Base-by-base conservation (phyloP, 2,888 invertebrate species). In the Pemphredon lugubris region DNA sequence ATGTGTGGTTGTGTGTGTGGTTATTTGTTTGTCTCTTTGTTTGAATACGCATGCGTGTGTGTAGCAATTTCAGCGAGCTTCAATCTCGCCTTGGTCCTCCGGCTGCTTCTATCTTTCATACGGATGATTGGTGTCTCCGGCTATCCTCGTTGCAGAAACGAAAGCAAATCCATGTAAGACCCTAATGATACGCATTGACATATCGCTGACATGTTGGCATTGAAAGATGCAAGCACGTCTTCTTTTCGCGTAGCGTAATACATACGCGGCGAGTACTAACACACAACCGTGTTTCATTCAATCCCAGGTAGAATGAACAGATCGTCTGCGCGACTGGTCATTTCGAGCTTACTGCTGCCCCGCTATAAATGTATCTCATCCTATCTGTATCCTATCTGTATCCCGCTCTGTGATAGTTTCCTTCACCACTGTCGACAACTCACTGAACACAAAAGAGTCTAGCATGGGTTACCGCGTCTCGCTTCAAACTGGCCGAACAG, bases 31-130 rank as follows among this genome's bases (percentile, higher is more conserved):
- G 26, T 26, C 3, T 26, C 26, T 26, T 26, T 57, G 16, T 34
- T 34, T 34, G n/a, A n/a, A n/a, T n/a, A n/a, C n/a, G n/a, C n/a
- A n/a, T n/a, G n/a, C n/a, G n/a, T n/a, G n/a, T 37, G n/a, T 37
- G 21, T 32, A 57, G 47, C 57, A 66, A 48, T 68, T 63, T 59
- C 63, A 67, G 71, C 68, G 61, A 72, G 48, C 32, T 60, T 54
- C 45, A 32, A 53, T 58, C 69, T 81, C 75, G 76, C 73, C 69
- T 84, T 82, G 82, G 84, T 84, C 82, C 84, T 83, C 80, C 78
- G 73, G 44, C 44, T 75, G 39, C 26, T 61, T 42, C 13, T 34
- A 7, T 50, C 23, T 42, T 47, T 47, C 37, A 21, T 20, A 14
- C 39, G 37, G 67, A 51, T 44, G 63, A 42, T 21, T 44, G 30